Base-by-base conservation (phyloP, 2,797 vertebrate species). In the Chelonia mydas region DNA sequence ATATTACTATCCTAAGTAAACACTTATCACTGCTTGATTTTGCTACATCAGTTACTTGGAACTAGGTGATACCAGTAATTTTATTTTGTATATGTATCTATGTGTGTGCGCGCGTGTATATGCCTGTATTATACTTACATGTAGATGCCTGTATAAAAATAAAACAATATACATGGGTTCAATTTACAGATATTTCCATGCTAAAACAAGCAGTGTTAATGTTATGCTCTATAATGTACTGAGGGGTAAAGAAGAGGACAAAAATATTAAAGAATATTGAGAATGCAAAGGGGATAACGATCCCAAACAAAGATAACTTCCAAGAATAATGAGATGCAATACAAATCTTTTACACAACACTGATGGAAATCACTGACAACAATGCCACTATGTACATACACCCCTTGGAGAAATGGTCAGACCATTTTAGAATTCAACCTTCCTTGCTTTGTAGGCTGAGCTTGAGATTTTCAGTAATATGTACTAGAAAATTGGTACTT, bases 21-120 rank as follows among this genome's bases (percentile, higher is more conserved):
- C 92, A 94, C 92, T 97, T 97, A 96, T 93, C 96, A 77, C 90
- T 93, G 95, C 95, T 98, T 97, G 97, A 96, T 98, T 98, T 97
- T 91, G 80, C 89, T 96, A 83, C 77, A 89, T 90, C 88, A 96
- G 74, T 84, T 97, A 90, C 92, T 96, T 91, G 90, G 95, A 89
- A 74, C 78, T 91, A 92, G 89, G 88, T 33, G 85, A 94, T 97
- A 94, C 83, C 90, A 89, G 68, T 95, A 92, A 97, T 97, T 97
- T 86, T 78, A 76, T 86, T 84, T 92, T n/a, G 41, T 86, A 89
- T 92, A 89, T 86, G 88, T 49, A 59, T 41, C 41, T 81, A 90
- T 94, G 90, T 78, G 88, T 28, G 80, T 81, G 90, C 50, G 80
- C 80, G 50, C 76, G 13, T 13, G 86, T 94, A 61, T 91, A 84